phyloP scores from a whole-genome alignment of 2,888 invertebrate species.

The Aspidiotus destructor region DNA sequence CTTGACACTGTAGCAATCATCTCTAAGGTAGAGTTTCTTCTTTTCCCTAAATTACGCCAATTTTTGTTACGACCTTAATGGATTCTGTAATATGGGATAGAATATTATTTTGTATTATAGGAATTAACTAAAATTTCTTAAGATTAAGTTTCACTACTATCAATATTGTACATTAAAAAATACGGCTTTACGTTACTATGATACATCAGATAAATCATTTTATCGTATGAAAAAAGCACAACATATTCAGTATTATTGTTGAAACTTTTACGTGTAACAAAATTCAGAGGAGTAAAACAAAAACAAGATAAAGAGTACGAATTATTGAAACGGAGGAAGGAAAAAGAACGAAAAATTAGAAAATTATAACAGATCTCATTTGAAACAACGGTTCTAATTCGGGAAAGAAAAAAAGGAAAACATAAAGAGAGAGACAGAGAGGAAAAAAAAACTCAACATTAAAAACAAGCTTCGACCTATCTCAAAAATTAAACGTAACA shows the following conservation, averaged over 20 bases:
- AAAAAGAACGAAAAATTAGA: neutral
- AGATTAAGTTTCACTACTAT: slow-evolving; percentile 2
- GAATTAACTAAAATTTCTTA: slow-evolving; percentile 15
- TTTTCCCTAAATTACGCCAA: no score
- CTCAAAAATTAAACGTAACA: neutral
- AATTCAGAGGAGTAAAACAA: no score
- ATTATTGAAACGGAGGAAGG: neutral
- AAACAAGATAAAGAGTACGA: no score
- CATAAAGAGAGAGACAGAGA: neutral
- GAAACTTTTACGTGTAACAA: no score
- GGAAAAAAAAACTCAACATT: neutral
- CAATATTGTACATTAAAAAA: slow-evolving; percentile 5
- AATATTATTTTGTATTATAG: neutral
- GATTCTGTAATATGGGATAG: no score
- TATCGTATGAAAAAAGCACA: no score
- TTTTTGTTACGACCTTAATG: no score
- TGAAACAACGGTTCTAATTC: neutral
- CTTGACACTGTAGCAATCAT: no score
- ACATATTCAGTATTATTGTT: no score
- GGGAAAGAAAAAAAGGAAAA: neutral
- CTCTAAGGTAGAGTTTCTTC: no score
- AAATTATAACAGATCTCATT: no score
- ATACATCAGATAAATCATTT: neutral
- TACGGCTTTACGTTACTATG: neutral
- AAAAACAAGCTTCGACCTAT: neutral